These are phyloP conservation scores for Taxidea taxus DNA, from an alignment of 2,113 vertebrate genomes.

Conservation along the genomic window DNA sequence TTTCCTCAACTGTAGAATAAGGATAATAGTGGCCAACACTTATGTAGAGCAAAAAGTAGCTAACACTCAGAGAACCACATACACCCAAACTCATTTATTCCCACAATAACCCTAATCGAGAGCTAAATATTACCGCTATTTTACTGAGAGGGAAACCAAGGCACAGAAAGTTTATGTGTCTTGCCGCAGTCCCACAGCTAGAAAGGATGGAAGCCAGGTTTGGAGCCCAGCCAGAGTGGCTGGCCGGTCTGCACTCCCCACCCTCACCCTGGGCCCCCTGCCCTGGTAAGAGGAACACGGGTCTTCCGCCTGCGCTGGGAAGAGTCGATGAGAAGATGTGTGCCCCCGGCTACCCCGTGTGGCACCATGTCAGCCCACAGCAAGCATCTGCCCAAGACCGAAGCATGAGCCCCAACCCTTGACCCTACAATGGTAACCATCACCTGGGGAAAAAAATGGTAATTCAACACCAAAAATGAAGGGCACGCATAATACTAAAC, in stretches of 20 bases:
- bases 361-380: not conserved
- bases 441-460: not conserved
- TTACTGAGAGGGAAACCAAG: not conserved
- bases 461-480: not conserved
- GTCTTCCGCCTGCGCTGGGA: fast-evolving
- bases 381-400: fast-evolving
- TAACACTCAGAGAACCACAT: not conserved
- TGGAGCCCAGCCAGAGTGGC: not conserved
- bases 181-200: not conserved
- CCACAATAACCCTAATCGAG: not conserved
- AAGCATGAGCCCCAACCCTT: not conserved
- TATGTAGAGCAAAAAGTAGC: not conserved
- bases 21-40: not conserved
- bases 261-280: not conserved
- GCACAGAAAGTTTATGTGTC: not conserved
- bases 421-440: too few species aligned
- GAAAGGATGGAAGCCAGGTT: not conserved
- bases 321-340: fast-evolving
- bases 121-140: not conserved
- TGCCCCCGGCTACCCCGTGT: fast-evolving
- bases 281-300: not conserved
- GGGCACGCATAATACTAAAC: not conserved
- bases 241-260: not conserved
- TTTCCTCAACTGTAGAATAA: not conserved
- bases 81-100: not conserved